Percentiles rank a stretch among this genome's conserved stretches.
Conservation (phyloP, 1,140 invertebrate species). For the Sogatella furcifera region DNA sequence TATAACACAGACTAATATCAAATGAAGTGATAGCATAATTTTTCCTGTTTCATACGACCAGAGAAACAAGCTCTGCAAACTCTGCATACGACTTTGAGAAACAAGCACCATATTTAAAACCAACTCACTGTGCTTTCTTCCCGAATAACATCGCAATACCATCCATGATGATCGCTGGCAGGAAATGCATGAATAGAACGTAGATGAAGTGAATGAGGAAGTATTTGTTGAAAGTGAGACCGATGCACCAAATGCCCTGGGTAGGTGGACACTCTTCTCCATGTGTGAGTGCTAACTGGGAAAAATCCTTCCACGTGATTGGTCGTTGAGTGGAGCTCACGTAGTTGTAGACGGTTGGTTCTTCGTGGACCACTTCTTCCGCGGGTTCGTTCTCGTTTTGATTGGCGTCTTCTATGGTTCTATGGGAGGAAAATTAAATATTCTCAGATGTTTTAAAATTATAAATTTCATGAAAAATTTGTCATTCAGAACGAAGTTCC, state of each 20-base stretch:
- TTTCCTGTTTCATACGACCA: no score
- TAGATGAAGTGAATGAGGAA: constrained; percentile 40
- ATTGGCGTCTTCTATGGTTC: neutral
- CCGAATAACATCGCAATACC: constrained; percentile 44
- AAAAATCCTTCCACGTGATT: constrained; percentile 41
- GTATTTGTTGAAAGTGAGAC: constrained; percentile 39
- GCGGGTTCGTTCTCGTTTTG: constrained; percentile 1
- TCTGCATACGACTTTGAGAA: no score
- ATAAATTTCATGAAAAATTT: no score
- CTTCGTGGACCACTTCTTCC: neutral
- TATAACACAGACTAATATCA: no score
- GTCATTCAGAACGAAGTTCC: no score
- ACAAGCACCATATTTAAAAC: no score
- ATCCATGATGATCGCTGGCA: constrained; percentile 59
- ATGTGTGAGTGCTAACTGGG: constrained; percentile 5
- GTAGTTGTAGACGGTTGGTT: constrained; percentile 43
- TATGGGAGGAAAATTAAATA: neutral
- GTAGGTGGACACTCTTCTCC: constrained; percentile 10
- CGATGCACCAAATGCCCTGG: constrained; percentile 40
- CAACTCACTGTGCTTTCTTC: constrained; percentile 46
- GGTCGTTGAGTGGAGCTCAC: constrained; percentile 43
- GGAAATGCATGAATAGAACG: constrained; percentile 44
- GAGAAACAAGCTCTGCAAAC: no score
- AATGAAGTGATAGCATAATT: no score
- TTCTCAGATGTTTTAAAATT: no score